Evolutionary conservation across 2,113 vertebrate species (phyloP).

Genomic region (Stegastes partitus): DNA sequence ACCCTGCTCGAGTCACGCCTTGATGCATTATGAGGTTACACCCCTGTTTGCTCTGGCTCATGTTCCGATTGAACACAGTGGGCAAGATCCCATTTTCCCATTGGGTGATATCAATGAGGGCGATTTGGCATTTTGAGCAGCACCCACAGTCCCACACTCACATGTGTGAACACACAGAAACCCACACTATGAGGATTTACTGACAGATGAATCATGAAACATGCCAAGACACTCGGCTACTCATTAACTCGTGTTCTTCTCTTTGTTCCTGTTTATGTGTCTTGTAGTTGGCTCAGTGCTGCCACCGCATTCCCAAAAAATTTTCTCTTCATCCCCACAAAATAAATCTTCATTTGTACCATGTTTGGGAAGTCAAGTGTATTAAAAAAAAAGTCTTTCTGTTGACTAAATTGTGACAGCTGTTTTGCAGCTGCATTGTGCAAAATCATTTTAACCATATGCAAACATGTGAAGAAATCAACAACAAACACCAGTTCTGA

Average conservation of each 20-base stretch:
- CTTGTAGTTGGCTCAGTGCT: conserved; percentile 39
- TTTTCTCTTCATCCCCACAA: conserved; percentile 21
- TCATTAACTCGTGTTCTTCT: conserved; percentile 15
- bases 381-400: conserved; percentile 4
- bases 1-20: conserved; percentile 64
- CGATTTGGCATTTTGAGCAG: conserved; percentile 47
- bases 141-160: conserved; percentile 8
- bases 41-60: conserved; percentile 77
- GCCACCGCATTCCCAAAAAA: conserved; percentile 24
- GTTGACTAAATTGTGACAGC: conserved; percentile 13
- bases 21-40: conserved; percentile 66
- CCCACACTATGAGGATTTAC: conserved; percentile 21
- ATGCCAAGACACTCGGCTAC: conserved; percentile 34
- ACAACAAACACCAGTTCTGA: neutral
- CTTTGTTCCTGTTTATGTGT: conserved; percentile 29
- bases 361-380: conserved; percentile 30
- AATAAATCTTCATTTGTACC: conserved; percentile 44
- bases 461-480: neutral
- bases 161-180: conserved; percentile 18
- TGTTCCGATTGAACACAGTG: conserved; percentile 46
- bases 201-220: conserved; percentile 44
- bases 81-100: conserved; percentile 55
- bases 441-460: conserved; percentile 3
- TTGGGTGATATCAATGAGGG: conserved; percentile 51
- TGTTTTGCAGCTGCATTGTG: neutral